Conservation (phyloP, 2,888 invertebrate genomes). For the Netelia melanura region DNA sequence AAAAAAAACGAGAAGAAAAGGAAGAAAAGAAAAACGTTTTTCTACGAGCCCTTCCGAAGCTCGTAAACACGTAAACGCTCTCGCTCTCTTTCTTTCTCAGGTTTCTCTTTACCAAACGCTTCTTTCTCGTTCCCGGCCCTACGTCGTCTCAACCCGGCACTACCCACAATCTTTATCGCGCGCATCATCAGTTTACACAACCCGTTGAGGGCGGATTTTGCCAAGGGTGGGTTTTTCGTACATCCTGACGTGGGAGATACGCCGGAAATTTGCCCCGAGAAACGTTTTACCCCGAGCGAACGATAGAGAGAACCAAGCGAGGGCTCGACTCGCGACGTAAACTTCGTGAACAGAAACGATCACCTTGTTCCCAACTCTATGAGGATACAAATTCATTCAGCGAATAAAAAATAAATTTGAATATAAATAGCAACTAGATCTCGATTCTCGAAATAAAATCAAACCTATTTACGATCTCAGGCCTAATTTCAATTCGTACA, state of each 20-base stretch:
- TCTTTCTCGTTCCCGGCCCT: constrained; percentile 12
- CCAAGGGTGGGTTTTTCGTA: constrained; percentile 13
- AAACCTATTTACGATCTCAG: background rate
- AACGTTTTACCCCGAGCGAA: constrained; percentile 3
- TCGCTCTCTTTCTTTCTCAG: constrained; percentile 47
- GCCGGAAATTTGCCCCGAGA: constrained; percentile 24
- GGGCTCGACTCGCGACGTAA: background rate
- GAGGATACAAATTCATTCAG: background rate
- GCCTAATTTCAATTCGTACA: constrained; percentile 2
- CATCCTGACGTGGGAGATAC: background rate
- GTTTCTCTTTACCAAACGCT: constrained; percentile 25
- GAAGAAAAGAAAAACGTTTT: constrained; percentile 49
- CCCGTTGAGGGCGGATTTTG: constrained; percentile 7
- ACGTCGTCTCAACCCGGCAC: constrained; percentile 17
- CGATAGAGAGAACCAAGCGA: background rate
- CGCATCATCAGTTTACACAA: constrained; percentile 28
- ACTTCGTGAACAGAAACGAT: background rate
- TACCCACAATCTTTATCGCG: constrained; percentile 31
- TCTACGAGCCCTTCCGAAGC: constrained; percentile 62
- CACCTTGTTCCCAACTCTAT: background rate
- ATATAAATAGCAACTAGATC: no score
- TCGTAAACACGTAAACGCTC: constrained; percentile 73
- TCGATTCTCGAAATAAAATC: no score
- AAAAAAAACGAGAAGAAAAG: no score
- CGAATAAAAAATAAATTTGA: background rate